Conservation (phyloP, 2,797 vertebrate species). For the Myotis daubentonii region DNA sequence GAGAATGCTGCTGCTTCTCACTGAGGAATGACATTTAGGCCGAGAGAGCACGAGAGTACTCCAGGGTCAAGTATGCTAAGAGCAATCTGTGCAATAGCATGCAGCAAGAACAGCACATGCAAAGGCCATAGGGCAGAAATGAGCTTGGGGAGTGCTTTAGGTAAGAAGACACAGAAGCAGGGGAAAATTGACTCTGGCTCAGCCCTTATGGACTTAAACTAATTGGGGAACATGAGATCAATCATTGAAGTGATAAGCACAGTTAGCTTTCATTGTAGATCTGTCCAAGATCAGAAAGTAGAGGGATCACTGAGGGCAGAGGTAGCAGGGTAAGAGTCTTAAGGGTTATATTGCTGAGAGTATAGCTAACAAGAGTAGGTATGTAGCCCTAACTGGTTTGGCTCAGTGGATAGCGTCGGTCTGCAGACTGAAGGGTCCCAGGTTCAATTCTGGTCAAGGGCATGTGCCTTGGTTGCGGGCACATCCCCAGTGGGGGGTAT, state of each 20-base stretch:
- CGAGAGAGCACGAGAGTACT: background rate
- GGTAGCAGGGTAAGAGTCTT: background rate
- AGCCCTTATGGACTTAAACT: background rate
- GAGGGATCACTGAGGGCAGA: background rate
- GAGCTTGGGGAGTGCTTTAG: background rate
- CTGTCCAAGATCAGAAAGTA: background rate
- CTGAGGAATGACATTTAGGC: background rate
- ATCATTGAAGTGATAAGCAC: background rate
- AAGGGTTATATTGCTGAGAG: background rate
- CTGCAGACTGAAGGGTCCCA: no score
- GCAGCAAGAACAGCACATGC: background rate
- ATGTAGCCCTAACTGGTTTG: no score
- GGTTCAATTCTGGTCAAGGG: no score
- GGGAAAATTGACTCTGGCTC: background rate
- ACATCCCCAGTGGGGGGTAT: no score
- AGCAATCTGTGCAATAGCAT: background rate
- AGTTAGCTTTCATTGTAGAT: background rate
- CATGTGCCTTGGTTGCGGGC: no score
- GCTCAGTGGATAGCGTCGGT: no score
- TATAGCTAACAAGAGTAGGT: background rate
- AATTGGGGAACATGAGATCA: background rate
- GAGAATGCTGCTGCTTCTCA: background rate
- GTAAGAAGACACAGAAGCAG: background rate
- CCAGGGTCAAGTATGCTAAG: background rate
- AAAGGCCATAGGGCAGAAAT: conserved; percentile 13